Evolutionary conservation across 1,140 invertebrate species (phyloP), one percentile per base, ranked within the genome.

Genomic region (Eriosoma lanigerum): DNA sequence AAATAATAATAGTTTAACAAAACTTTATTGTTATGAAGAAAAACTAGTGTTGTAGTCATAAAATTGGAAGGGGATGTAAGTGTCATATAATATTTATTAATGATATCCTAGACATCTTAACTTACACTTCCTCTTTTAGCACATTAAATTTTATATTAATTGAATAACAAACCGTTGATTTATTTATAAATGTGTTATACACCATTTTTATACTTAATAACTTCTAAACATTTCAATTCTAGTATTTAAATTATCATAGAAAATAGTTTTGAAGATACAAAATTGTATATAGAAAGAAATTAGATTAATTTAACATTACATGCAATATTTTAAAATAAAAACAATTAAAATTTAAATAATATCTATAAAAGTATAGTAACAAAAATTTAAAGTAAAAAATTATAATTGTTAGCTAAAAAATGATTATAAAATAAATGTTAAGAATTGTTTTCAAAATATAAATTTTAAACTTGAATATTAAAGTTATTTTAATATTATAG

Each of bases 181-280:
- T 44, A 10, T 64, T 44, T 9, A 64, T 38, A 62, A 38, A 19
- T 13, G 44, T 44, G 38, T 66, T 13, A 44, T 44, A 66, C 29
- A 72, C 46, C 68, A 83, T 83, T 82, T 81, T 83, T 82, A 82
- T 82, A 83, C 82, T 83, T 82, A 56, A 82, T 83, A 78, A 83
- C 80, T 82, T 84, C 83, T 68, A 84, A 83, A 82, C 83, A 83
- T 83, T 84, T 82, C 83, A 84, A 84, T 82, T 84, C 83, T 64
- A 81, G 83, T 80, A n/a, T n/a, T n/a, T n/a, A 84, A 83, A 82
- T 83, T 72, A 72, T 72, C 68, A 72, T 29, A 52, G 46, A 50
- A 10, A 21, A 50, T 72, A 72, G 82, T 82, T 46, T 50, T 72
- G 46, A 72, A 72, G 44, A 46, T 52, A 46, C 48, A 21, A 52